phyloP scores from a whole-genome alignment of 2,797 vertebrate genomes.

The Tapirus indicus region DNA sequence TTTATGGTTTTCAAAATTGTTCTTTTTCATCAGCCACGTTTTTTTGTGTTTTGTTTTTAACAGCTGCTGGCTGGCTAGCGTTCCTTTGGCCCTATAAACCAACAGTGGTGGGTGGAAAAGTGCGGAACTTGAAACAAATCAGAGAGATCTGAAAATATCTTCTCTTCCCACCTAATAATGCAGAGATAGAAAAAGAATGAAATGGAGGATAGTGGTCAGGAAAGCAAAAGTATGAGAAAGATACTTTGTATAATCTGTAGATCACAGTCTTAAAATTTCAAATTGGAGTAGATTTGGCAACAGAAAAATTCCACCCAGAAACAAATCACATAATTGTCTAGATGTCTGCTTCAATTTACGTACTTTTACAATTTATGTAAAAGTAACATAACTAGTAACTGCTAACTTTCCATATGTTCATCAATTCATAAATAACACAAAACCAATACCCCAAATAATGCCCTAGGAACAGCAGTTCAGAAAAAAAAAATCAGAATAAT shows the following conservation, averaged over 20 bases:
- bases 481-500: not conserved
- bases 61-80: not conserved
- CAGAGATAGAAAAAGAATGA: not conserved
- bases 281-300: not conserved
- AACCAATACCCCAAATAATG: slow-evolving; percentile 17
- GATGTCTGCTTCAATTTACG: not conserved
- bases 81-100: not conserved
- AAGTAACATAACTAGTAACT: not conserved
- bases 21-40: not conserved
- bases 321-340: not conserved
- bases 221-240: not conserved
- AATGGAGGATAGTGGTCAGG: not conserved
- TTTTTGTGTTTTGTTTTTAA: not conserved
- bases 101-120: not conserved
- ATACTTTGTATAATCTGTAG: not conserved
- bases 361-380: not conserved
- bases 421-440: not conserved
- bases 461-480: not conserved
- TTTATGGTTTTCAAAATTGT: not conserved
- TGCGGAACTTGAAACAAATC: not conserved
- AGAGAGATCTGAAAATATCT: not conserved
- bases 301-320: not conserved
- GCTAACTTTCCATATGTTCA: not conserved
- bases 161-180: not conserved
- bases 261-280: not conserved